These are phyloP conservation scores for Metridium senile DNA, from an alignment of 92 coral and sea anemone genomes.

Conservation along the genomic window DNA sequence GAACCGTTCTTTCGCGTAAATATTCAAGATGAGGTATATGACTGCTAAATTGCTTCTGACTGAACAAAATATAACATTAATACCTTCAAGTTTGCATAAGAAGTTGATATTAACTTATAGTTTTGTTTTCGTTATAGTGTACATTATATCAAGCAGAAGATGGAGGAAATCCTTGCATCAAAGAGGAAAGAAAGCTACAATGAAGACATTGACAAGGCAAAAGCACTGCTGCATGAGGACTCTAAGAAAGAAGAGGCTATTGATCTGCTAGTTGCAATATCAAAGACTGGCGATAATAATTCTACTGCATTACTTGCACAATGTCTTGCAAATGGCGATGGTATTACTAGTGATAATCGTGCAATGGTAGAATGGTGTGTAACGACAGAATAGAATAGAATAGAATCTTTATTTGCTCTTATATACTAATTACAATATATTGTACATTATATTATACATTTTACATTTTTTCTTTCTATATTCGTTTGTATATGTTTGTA, in stretches of 20 bases:
- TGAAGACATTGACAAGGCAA: conserved; percentile 27
- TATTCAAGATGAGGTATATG: background rate
- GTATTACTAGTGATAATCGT: conserved; percentile 55
- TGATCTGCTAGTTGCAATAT: conserved; percentile 44
- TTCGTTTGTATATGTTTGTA: no score
- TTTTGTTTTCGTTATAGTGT: background rate
- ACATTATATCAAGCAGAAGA: background rate
- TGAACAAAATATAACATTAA: background rate
- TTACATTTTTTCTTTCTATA: no score
- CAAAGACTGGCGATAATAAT: conserved; percentile 64
- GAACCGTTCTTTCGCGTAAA: background rate
- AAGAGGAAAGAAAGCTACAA: background rate
- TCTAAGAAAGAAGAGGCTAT: conserved; percentile 53
- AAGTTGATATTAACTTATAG: no score
- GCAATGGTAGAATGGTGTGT: conserved; percentile 60
- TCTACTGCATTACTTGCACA: conserved; percentile 56
- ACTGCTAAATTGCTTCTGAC: background rate
- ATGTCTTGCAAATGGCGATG: conserved; percentile 54
- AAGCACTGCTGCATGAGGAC: conserved; percentile 26
- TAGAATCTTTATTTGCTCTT: no score
- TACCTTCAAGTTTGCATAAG: background rate
- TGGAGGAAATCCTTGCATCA: conserved; percentile 6
- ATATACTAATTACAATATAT: no score
- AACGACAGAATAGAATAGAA: no score
- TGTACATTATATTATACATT: no score